These are phyloP conservation scores for Apis mellifera DNA, from an alignment of 1,140 invertebrate genomes.

Conservation along the genomic window DNA sequence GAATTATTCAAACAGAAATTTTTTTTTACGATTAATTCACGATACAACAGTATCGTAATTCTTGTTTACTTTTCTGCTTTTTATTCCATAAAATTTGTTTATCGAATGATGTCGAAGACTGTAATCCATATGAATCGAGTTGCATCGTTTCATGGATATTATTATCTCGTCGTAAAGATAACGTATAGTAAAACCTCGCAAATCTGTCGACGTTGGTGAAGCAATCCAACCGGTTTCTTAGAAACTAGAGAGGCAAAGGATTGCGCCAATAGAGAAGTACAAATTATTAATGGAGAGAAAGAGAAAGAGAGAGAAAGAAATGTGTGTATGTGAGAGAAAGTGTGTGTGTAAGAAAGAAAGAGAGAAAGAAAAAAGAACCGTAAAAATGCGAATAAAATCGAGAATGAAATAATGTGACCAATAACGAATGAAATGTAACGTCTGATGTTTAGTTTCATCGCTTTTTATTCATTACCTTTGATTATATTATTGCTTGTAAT, in stretches of 20 bases:
- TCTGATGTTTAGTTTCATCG: slow-evolving; percentile 70
- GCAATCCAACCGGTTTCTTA: slow-evolving; percentile 68
- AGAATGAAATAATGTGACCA: slow-evolving; percentile 69
- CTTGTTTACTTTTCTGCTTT: too few relatives aligned
- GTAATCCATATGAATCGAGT: slow-evolving; percentile 57
- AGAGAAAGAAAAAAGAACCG: slow-evolving; percentile 28
- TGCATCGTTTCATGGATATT: slow-evolving; percentile 66
- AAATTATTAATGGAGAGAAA: slow-evolving; percentile 67
- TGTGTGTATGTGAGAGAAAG: too few relatives aligned
- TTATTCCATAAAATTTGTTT: neutral
- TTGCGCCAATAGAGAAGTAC: slow-evolving; percentile 74
- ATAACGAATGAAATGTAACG: slow-evolving; percentile 70
- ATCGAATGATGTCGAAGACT: slow-evolving; percentile 14
- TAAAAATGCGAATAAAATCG: slow-evolving; percentile 64
- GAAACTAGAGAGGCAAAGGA: slow-evolving; percentile 64
- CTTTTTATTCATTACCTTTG: slow-evolving; percentile 71
- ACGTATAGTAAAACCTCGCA: slow-evolving; percentile 69
- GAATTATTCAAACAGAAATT: neutral
- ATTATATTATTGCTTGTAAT: slow-evolving; percentile 73
- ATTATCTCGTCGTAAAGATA: slow-evolving; percentile 64
- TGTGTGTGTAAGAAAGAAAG: slow-evolving; percentile 4
- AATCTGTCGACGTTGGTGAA: slow-evolving; percentile 68
- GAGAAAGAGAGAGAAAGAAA: slow-evolving; percentile 4
- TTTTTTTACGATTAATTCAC: too few relatives aligned
- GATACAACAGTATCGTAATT: neutral